Percentiles rank a stretch among this genome's conserved stretches.
phyloP scores from a whole-genome alignment of 64 coral and sea anemone genomes.

The Montipora foliosa region DNA sequence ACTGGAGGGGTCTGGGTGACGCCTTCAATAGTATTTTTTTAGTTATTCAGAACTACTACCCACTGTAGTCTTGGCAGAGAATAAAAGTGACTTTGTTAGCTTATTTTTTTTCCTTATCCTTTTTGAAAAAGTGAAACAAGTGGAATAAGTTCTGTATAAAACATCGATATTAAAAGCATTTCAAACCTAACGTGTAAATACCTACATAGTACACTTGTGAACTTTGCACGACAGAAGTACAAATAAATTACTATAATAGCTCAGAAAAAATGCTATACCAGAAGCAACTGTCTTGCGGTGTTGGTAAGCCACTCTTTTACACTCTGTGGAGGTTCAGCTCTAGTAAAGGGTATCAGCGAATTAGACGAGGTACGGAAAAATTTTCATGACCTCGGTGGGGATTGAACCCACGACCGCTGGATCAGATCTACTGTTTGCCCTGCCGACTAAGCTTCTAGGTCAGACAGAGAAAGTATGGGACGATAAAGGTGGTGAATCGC shows the following conservation, averaged over 20 bases:
- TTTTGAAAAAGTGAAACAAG: no score
- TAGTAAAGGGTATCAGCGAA: neutral
- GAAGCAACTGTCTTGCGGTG: neutral
- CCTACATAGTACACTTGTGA: neutral
- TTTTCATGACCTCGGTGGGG: neutral
- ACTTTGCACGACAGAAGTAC: neutral
- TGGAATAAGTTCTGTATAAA: no score
- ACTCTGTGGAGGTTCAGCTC: neutral
- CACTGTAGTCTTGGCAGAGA: neutral
- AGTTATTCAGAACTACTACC: neutral
- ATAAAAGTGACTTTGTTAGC: no score
- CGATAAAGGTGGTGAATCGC: conserved; percentile 23
- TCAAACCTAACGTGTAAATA: no score
- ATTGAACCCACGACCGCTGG: neutral
- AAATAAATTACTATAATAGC: neutral
- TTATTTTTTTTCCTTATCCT: no score
- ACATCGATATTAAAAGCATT: no score
- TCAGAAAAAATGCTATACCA: neutral
- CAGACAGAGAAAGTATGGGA: neutral
- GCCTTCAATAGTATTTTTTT: neutral
- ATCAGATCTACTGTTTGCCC: neutral
- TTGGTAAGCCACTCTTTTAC: neutral
- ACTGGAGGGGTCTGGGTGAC: neutral
- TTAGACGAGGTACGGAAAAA: neutral
- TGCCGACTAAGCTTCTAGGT: conserved; percentile 1